A percentile compares a stretch with the other conserved stretches of the same genome.
These are phyloP conservation scores for Pinctada fucata DNA, from an alignment of 2,888 invertebrate species.

Conservation along the genomic window DNA sequence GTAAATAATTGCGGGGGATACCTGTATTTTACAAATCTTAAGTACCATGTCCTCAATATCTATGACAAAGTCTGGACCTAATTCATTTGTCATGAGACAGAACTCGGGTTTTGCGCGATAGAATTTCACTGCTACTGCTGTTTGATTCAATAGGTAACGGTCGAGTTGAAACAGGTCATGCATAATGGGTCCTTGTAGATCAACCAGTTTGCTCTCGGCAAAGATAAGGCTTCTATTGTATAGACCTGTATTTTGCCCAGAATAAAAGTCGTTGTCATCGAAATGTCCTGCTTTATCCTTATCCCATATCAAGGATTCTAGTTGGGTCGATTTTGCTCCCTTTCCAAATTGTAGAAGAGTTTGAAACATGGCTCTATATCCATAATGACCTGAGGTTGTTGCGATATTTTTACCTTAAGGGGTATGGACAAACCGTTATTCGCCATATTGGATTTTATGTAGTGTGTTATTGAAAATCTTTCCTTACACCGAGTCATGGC, in stretches of 20 bases:
- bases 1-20: slow-evolving; percentile 26
- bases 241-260: slow-evolving; percentile 36
- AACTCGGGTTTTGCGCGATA: slow-evolving; percentile 36
- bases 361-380: slow-evolving; percentile 45
- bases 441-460: too few species aligned
- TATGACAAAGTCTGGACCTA: slow-evolving; percentile 20
- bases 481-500: too few species aligned
- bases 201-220: not conserved
- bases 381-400: slow-evolving; percentile 43
- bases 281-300: slow-evolving; percentile 38
- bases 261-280: slow-evolving; percentile 30
- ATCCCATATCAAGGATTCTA: slow-evolving; percentile 38
- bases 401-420: slow-evolving; percentile 39
- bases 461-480: too few species aligned
- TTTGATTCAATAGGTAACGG: slow-evolving; percentile 27
- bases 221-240: slow-evolving; percentile 31
- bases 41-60: slow-evolving; percentile 35
- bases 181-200: slow-evolving; percentile 8
- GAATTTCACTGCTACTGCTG: slow-evolving; percentile 33
- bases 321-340: slow-evolving; percentile 32
- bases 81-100: slow-evolving; percentile 25
- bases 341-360: slow-evolving; percentile 40
- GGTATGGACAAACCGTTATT: too few species aligned
- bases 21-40: slow-evolving; percentile 26
- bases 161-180: slow-evolving; percentile 1